Evolutionary conservation across 64 coral and sea anemone species (phyloP), one percentile per base, ranked within the genome.

Genomic region (Montipora cactus): DNA sequence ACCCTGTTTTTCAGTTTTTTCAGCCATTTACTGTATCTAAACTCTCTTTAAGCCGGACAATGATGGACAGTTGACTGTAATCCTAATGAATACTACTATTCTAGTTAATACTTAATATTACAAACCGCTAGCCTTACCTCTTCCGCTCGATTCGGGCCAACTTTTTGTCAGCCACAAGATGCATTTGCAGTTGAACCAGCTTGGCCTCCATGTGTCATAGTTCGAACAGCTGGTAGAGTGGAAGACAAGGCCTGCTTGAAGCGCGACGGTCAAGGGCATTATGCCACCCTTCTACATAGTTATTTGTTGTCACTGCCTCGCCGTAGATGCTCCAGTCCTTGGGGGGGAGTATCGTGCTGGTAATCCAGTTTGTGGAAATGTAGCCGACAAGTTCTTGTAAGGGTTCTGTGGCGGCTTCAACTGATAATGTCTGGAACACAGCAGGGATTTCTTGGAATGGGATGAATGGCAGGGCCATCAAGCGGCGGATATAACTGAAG

Each of bases 151-250:
- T 8, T 91, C 61, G 64, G 15, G 81, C 49, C 9, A 83, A 81
- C 49, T 91, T 83, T 18, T 91, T 81, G 81, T 92, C 79, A 8
- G 79, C 81, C 48, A 77, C 80, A 23, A 92, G 44, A 19, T 80
- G 75, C 12, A 92, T 92, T 47, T 92, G 72, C 61, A 86, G 69
- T 8, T 79, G 53, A 75, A 57, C 71, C 22, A 92, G 58, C 55
- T 14, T 47, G 49, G 79, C 80, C 67, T 84, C 70, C 20, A 59
- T 81, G 70, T 78, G 51, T 44, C 84, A 52, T 19, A 92, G 80
- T 57, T 83, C 76, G 68, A 92, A 74, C 49, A 74, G 78, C 48
- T 57, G 51, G 77, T 91, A 91, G 74, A 91, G 64, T 3, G 78
- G 89, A 45, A 79, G 49, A 22, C 23, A 18, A 16, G 58, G 9